Conservation (phyloP, 2,888 invertebrate species). For the Phyllotreta striolata region DNA sequence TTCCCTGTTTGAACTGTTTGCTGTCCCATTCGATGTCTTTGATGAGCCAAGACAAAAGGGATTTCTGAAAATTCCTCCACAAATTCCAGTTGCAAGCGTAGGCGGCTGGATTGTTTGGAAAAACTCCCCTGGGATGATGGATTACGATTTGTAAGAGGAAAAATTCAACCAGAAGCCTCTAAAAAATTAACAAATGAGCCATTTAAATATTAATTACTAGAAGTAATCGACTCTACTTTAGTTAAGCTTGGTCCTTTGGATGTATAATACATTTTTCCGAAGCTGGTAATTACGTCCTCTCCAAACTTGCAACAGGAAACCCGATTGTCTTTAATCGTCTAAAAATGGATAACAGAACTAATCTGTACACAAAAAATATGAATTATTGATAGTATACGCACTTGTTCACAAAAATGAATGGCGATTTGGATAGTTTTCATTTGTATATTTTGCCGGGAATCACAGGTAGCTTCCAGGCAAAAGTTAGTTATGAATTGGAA, state of each 20-base stretch:
- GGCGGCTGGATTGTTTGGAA: conserved; percentile 52
- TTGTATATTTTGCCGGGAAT: conserved; percentile 41
- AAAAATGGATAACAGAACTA: conserved; percentile 38
- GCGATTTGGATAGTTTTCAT: conserved; percentile 46
- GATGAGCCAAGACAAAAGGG: conserved; percentile 57
- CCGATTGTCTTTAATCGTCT: conserved; percentile 57
- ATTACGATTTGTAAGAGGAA: conserved; percentile 63
- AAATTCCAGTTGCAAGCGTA: conserved; percentile 58
- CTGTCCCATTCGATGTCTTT: conserved; percentile 46
- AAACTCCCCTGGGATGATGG: conserved; percentile 64
- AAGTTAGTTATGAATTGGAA: conserved; percentile 52
- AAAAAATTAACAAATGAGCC: conserved; percentile 33
- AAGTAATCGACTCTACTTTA: conserved; percentile 42
- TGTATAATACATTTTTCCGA: conserved; percentile 49
- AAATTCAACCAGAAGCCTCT: conserved; percentile 62
- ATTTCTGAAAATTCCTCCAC: conserved; percentile 60
- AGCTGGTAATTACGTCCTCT: conserved; percentile 52
- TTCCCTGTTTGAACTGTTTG: conserved; percentile 32
- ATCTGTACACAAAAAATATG: neutral
- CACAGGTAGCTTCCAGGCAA: conserved; percentile 44
- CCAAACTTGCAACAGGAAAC: conserved; percentile 57
- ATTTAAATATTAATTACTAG: neutral
- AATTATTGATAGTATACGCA: conserved; percentile 40
- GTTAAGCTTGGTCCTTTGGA: conserved; percentile 48
- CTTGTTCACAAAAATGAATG: conserved; percentile 46